Base-by-base conservation (phyloP, 2,797 vertebrate genomes). In the Philypnodon macrostomus region DNA sequence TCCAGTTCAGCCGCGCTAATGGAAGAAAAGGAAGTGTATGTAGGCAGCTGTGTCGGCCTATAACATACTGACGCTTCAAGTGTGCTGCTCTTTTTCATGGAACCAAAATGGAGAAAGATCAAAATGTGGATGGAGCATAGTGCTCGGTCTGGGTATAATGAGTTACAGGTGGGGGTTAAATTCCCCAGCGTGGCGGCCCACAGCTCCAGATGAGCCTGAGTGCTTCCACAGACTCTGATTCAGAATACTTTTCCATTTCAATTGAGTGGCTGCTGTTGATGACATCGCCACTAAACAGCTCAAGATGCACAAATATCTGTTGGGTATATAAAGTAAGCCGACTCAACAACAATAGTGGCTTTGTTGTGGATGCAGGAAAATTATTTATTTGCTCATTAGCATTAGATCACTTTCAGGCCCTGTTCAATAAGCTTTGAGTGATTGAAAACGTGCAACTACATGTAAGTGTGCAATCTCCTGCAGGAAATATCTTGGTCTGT, bases 91-190 rank as follows among this genome's bases (percentile, higher is more conserved):
- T 66, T 82, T 78, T 70, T 76, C 67, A 63, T 70, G 73, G 72
- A 80, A 80, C 68, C 61, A 62, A 74, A 84, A 82, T 64, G 70
- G 76, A 83, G 62, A 65, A 63, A 78, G 77, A 80, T 85, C 78
- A 80, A 85, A 85, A 85, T 83, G 79, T 62, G 72, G 66, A 85
- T 63, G 72, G 73, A 67, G 74, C 72, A 57, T 37, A 67, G 73
- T 39, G 56, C 53, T 16, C 29, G 62, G 71, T 56, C 38, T n/a
- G 53, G 64, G 72, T 70, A 79, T 88, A 88, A 89, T 84, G 81
- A 87, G 77, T 79, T 74, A 77, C 86, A 89, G 84, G 85, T 87
- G 85, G 72, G 62, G 60, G 63, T 68, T 70, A 53, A 77, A 75
- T 79, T 75, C 75, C 60, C 64, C 54, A 13, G 67, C 4, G 46